Conservation (phyloP, 2,797 vertebrate genomes). For the Scyliorhinus canicula region DNA sequence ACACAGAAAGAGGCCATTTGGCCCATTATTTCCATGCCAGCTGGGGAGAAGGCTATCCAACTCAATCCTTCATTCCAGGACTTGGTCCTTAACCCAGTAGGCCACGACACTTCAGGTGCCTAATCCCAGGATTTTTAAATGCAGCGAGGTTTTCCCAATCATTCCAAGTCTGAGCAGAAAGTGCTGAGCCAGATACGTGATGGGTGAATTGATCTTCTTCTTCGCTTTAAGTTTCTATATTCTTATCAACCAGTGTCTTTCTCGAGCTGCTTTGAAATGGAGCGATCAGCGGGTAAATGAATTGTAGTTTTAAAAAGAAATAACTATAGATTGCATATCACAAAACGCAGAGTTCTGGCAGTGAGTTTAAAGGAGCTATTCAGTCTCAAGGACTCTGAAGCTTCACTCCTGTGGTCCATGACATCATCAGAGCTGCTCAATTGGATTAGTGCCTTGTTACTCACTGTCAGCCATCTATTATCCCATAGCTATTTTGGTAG, state of each 20-base stretch:
- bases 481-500: slow-evolving; percentile 11
- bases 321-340: not conserved
- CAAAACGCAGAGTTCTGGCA: not conserved
- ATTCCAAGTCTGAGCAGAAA: not conserved
- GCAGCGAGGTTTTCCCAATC: not conserved
- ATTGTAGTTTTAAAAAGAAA: not conserved
- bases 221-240: not conserved
- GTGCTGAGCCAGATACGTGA: not conserved
- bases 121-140: not conserved
- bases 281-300: not conserved
- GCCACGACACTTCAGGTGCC: not conserved
- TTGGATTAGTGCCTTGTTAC: slow-evolving; percentile 15
- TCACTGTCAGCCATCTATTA: slow-evolving; percentile 13
- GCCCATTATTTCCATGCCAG: not conserved
- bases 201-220: not conserved
- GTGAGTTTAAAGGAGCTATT: not conserved
- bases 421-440: slow-evolving; percentile 13
- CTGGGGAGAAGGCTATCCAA: not conserved
- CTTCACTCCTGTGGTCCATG: not conserved
- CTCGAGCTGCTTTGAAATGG: not conserved
- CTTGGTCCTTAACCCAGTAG: not conserved
- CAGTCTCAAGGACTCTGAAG: not conserved
- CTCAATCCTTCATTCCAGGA: not conserved
- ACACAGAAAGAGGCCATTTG: not conserved
- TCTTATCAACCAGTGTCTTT: not conserved